These are phyloP conservation scores for Plecotus auritus DNA, from an alignment of 2,113 vertebrate species.

Conservation along the genomic window DNA sequence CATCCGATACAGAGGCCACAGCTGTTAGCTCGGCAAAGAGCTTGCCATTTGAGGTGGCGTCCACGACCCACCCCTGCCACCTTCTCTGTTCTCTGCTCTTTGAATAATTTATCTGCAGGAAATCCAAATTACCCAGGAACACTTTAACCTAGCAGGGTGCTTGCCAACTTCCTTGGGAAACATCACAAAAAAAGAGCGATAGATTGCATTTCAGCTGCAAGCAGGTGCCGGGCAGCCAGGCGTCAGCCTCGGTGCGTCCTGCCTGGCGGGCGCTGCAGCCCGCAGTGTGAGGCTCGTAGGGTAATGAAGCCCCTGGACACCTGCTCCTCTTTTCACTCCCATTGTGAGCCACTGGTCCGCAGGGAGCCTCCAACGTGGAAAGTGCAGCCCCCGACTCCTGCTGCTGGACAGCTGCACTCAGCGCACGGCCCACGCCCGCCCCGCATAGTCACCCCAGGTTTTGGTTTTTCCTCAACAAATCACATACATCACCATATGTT, in stretches of 20 bases:
- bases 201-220: constrained; percentile 76
- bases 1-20: background rate
- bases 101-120: constrained; percentile 84
- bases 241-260: constrained; percentile 80
- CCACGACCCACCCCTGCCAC: background rate
- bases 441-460: constrained; percentile 65
- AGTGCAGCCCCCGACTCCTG: constrained; percentile 80
- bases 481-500: background rate
- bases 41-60: background rate
- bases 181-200: constrained; percentile 61
- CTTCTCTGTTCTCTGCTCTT: constrained; percentile 65
- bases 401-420: constrained; percentile 78
- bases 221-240: constrained; percentile 79
- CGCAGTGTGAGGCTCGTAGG: constrained; percentile 73
- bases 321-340: constrained; percentile 89
- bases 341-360: constrained; percentile 76
- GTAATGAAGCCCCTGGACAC: constrained; percentile 87
- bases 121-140: constrained; percentile 80
- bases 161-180: constrained; percentile 81
- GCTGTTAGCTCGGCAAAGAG: background rate
- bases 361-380: constrained; percentile 78
- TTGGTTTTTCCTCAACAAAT: constrained; percentile 57
- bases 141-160: constrained; percentile 77
- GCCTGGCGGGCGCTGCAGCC: background rate
- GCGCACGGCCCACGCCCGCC: background rate